Evolutionary conservation across 30 jellyfish, hydroid and myxozoan species (phyloP).

Genomic region (Aurelia sp.): DNA sequence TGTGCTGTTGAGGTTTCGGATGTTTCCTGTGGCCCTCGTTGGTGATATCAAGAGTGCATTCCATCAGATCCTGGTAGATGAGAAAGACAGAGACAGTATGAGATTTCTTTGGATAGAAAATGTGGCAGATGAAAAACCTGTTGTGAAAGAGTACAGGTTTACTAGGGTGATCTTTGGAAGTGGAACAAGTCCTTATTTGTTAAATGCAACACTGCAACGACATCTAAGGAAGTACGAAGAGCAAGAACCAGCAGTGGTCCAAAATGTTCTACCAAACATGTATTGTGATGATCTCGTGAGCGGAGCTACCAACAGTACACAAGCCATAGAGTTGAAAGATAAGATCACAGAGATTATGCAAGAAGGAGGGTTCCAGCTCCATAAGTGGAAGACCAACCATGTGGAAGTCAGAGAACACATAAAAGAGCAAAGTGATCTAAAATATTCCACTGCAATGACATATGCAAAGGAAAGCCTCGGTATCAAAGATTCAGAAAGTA

Average conservation of each 20-base stretch:
- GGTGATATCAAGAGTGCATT: no score
- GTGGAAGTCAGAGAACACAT: background rate
- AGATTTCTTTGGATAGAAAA: slow-evolving; percentile 36
- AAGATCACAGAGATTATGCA: no score
- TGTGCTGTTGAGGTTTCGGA: no score
- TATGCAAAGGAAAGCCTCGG: slow-evolving; percentile 50
- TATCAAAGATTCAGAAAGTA: slow-evolving; percentile 18
- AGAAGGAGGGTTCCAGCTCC: no score
- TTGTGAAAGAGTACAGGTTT: slow-evolving; percentile 40
- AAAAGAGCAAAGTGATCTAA: slow-evolving; percentile 20
- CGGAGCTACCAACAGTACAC: slow-evolving; percentile 39
- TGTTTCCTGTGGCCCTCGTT: no score
- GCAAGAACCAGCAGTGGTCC: slow-evolving; percentile 29
- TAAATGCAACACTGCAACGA: slow-evolving; percentile 28
- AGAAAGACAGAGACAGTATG: slow-evolving; percentile 55
- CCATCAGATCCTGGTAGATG: slow-evolving; percentile 48
- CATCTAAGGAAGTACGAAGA: slow-evolving; percentile 55
- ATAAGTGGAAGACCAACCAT: no score
- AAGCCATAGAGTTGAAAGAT: background rate
- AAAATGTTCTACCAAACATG: slow-evolving; percentile 36
- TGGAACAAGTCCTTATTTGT: slow-evolving; percentile 47
- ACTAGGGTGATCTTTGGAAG: slow-evolving; percentile 34
- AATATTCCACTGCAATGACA: slow-evolving; percentile 30
- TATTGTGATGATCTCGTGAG: slow-evolving; percentile 48
- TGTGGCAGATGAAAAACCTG: slow-evolving; percentile 18